phyloP scores from a whole-genome alignment of 2,888 invertebrate genomes.

The Hipparchia semele region DNA sequence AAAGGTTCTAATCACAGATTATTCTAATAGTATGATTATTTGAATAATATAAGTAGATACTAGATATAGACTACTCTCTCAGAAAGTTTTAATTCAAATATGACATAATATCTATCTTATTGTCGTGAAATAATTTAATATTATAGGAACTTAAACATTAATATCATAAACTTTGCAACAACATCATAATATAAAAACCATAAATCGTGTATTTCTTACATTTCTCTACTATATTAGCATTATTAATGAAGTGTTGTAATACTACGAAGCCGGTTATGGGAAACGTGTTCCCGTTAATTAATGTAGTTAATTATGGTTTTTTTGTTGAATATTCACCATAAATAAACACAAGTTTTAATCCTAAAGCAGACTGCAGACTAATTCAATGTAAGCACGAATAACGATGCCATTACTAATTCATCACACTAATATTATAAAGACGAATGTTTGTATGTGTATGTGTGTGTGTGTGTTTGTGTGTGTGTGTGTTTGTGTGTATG shows the following conservation, averaged over 20 bases:
- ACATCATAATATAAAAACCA: conserved; percentile 15
- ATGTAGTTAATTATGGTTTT: conserved; percentile 33
- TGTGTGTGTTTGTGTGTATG: no score
- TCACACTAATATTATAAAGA: no score
- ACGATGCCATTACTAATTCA: no score
- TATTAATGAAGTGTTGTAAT: conserved; percentile 31
- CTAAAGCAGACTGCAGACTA: conserved; percentile 1
- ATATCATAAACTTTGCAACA: not conserved
- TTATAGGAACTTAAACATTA: not conserved
- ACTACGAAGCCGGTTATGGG: conserved; percentile 33
- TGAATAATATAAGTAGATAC: no score
- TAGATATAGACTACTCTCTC: no score
- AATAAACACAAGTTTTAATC: conserved; percentile 11
- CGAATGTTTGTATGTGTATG: no score
- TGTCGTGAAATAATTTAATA: not conserved
- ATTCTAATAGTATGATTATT: no score
- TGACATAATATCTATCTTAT: no score
- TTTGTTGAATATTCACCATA: conserved; percentile 20
- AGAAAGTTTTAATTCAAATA: no score
- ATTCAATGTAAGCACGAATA: not conserved
- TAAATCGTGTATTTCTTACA: conserved; percentile 20
- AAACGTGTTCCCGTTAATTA: conserved; percentile 40
- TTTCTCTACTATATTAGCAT: conserved; percentile 24
- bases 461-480: no score
- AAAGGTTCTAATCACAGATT: no score